Evolutionary conservation across 1,140 invertebrate species (phyloP).

Genomic region (Paraescarpia echinospica): DNA sequence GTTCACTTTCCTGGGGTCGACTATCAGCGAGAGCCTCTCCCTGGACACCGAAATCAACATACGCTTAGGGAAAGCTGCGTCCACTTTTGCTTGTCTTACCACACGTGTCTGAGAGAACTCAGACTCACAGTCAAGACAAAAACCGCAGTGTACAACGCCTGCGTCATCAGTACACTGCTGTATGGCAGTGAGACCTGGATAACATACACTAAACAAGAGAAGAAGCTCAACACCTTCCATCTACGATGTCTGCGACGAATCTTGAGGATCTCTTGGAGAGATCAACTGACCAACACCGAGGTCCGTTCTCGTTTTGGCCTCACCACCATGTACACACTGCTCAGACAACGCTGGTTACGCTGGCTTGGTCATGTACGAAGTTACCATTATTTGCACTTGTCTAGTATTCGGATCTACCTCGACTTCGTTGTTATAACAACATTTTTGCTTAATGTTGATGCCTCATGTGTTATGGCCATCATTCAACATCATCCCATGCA

Average conservation of each 20-base stretch:
- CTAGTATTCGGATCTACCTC: too few species aligned
- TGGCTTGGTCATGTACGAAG: too few species aligned
- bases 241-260: background rate
- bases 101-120: background rate
- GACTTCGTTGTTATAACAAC: too few species aligned
- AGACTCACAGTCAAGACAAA: background rate
- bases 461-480: too few species aligned
- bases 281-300: too few species aligned
- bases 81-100: background rate
- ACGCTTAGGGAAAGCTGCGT: constrained; percentile 28
- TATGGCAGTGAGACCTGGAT: background rate
- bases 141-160: background rate
- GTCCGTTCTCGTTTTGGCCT: too few species aligned
- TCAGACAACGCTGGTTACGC: too few species aligned
- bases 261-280: background rate
- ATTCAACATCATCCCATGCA: too few species aligned
- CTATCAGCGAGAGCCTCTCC: constrained; percentile 26
- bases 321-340: too few species aligned
- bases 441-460: too few species aligned
- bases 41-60: constrained; percentile 32
- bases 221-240: background rate
- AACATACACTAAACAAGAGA: background rate
- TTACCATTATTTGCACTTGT: too few species aligned
- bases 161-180: background rate
- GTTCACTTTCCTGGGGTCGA: constrained; percentile 33